These are phyloP conservation scores for Synanthedon tipuliformis DNA, from an alignment of 2,888 invertebrate species.

Conservation along the genomic window DNA sequence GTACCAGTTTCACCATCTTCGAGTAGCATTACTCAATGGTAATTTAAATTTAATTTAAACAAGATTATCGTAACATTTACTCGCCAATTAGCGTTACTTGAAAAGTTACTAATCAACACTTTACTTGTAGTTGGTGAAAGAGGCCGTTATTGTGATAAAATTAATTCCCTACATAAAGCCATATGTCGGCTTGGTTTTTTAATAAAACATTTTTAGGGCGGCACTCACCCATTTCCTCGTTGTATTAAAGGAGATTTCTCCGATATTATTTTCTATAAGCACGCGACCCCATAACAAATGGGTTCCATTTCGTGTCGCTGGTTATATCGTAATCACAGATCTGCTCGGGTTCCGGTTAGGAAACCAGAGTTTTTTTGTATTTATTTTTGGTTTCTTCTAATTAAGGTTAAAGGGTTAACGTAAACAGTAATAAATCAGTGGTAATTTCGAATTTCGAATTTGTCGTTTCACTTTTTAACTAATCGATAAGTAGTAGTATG, in stretches of 20 bases:
- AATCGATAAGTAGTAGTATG: too few relatives aligned
- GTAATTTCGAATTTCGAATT: not conserved
- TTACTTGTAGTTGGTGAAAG: too few relatives aligned
- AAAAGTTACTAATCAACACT: too few relatives aligned
- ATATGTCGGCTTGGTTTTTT: not conserved
- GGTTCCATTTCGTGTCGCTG: not conserved
- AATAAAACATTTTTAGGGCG: not conserved
- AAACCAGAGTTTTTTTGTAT: not conserved
- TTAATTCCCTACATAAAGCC: too few relatives aligned
- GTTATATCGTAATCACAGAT: not conserved
- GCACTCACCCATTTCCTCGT: not conserved
- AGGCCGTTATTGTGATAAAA: too few relatives aligned
- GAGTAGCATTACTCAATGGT: too few relatives aligned
- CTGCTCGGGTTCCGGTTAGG: not conserved
- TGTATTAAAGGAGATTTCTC: slow-evolving; percentile 1
- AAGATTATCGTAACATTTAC: too few relatives aligned
- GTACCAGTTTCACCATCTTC: too few relatives aligned
- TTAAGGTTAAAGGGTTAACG: not conserved
- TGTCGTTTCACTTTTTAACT: not conserved
- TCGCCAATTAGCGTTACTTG: too few relatives aligned
- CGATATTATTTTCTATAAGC: slow-evolving; percentile 16
- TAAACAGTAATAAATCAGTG: not conserved
- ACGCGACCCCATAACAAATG: slow-evolving; percentile 22
- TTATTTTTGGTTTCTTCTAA: not conserved
- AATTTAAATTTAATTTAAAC: too few relatives aligned